A percentile compares a stretch with the other conserved stretches of the same genome.
These are phyloP conservation scores for Cygnus atratus DNA, from an alignment of 2,113 vertebrate species.

Conservation along the genomic window DNA sequence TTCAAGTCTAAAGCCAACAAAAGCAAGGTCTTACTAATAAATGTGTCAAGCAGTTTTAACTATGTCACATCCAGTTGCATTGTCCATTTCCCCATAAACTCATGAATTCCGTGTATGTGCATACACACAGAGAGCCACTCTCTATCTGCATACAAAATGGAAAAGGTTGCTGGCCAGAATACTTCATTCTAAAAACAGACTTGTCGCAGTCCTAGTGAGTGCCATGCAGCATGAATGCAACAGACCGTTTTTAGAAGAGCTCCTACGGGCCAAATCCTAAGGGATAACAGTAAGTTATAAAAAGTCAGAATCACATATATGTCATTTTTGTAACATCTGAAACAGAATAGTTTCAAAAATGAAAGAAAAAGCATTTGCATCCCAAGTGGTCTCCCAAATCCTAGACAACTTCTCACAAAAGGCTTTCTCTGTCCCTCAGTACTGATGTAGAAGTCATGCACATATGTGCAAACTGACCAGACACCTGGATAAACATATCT, in stretches of 20 bases:
- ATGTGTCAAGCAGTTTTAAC: background rate
- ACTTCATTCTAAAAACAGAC: background rate
- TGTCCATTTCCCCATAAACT: constrained; percentile 37
- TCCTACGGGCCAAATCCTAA: background rate
- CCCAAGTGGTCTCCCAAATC: background rate
- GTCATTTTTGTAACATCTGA: background rate
- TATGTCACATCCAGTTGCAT: constrained; percentile 17
- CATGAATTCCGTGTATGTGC: background rate
- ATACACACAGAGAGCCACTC: constrained; percentile 5
- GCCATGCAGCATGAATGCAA: background rate
- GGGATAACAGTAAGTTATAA: background rate
- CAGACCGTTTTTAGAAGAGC: background rate
- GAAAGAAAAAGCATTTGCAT: background rate
- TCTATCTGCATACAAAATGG: background rate
- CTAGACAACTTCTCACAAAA: background rate
- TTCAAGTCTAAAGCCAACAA: constrained; percentile 40
- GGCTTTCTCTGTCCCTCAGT: background rate
- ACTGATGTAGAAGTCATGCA: background rate
- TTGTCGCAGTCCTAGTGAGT: background rate
- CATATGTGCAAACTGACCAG: background rate
- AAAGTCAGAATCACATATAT: background rate
- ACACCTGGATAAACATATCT: rapidly evolving
- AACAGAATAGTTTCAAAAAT: background rate
- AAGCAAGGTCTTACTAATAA: constrained; percentile 21
- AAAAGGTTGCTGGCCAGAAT: background rate